Evolutionary conservation across 2,113 vertebrate genomes (phyloP).

Genomic region (Nesoenas mayeri): DNA sequence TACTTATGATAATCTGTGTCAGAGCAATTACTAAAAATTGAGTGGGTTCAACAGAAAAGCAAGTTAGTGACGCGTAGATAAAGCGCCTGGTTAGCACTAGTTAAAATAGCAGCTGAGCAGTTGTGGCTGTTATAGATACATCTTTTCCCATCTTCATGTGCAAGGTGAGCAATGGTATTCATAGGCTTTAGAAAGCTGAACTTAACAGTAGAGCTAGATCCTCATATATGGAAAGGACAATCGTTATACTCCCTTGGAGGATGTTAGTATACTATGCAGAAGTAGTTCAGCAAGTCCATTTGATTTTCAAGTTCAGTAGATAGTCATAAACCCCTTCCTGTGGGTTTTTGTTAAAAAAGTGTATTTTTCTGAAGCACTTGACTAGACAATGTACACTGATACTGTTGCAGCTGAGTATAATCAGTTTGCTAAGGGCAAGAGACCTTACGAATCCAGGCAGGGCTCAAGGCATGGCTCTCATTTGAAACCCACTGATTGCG

Average conservation of each 20-base stretch:
- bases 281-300: neutral
- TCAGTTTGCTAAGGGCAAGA: neutral
- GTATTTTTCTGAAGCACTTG: rapidly evolving
- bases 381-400: neutral
- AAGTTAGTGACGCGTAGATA: neutral
- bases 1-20: neutral
- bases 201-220: neutral
- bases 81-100: neutral
- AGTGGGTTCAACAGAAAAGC: neutral
- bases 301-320: neutral
- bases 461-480: neutral
- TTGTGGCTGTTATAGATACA: neutral
- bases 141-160: neutral
- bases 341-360: neutral
- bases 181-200: neutral
- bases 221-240: neutral
- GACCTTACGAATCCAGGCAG: neutral
- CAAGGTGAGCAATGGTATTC: neutral
- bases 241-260: neutral
- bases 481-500: neutral
- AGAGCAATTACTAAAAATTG: neutral
- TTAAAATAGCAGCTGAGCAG: neutral
- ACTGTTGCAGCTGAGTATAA: neutral
- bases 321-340: neutral
- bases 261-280: neutral